Evolutionary conservation across 2,888 invertebrate genomes (phyloP).

Genomic region (Nesidiocoris tenuis): DNA sequence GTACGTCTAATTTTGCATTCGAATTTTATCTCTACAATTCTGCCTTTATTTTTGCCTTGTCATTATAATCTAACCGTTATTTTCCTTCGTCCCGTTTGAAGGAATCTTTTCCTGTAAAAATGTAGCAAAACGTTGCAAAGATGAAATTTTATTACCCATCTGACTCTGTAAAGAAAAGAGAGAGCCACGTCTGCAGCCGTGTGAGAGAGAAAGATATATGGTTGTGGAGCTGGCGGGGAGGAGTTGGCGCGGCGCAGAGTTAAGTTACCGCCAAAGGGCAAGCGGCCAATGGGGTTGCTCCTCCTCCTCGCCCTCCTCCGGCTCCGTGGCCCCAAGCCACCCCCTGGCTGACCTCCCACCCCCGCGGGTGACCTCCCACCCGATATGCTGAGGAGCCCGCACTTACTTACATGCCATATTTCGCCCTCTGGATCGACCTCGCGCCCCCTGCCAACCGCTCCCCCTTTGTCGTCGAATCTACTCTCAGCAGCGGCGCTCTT

Average conservation of each 20-base stretch:
- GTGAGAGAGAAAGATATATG: neutral
- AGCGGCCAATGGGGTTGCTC: conserved; percentile 42
- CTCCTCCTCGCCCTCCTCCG: too few relatives aligned
- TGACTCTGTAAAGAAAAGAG: too few relatives aligned
- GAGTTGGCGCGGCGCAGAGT: conserved; percentile 44
- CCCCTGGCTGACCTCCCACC: conserved; percentile 30
- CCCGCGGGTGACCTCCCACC: neutral
- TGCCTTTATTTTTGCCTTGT: too few relatives aligned
- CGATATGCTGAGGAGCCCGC: conserved; percentile 11
- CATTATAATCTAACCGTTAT: too few relatives aligned
- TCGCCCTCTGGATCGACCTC: conserved; percentile 3
- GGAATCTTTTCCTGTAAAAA: too few relatives aligned
- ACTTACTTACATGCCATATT: conserved; percentile 41
- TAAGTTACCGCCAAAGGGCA: conserved; percentile 44
- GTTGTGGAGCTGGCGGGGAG: neutral
- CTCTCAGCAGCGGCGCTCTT: too few relatives aligned
- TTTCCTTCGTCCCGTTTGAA: too few relatives aligned
- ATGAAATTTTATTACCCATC: too few relatives aligned
- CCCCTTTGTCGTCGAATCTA: conserved; percentile 2
- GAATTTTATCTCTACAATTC: too few relatives aligned
- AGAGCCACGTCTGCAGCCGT: too few relatives aligned
- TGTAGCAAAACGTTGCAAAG: too few relatives aligned
- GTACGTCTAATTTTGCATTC: too few relatives aligned
- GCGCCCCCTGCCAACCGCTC: neutral
- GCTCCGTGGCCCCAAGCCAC: conserved; percentile 12